A percentile compares a stretch with the other conserved stretches of the same genome.
Evolutionary conservation across 2,113 vertebrate species (phyloP).

Genomic region (Grus americana): DNA sequence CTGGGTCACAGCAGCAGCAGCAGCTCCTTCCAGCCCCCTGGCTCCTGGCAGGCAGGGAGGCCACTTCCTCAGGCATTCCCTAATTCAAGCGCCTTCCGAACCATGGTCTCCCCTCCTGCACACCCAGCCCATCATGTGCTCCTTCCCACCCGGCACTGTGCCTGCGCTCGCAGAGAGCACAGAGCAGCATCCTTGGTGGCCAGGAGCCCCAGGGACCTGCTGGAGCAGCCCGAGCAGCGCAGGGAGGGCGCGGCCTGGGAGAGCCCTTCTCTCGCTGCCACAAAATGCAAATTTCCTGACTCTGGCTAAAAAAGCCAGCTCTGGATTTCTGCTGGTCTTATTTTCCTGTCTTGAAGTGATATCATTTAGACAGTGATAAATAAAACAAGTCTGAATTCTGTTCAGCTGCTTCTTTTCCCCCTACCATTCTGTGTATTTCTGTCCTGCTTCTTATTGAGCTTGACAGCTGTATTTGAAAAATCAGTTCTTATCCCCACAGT

Average conservation of each 20-base stretch:
- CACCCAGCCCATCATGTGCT: background rate
- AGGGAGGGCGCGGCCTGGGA: background rate
- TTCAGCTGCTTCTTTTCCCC: background rate
- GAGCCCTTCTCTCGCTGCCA: background rate
- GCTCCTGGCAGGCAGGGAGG: background rate
- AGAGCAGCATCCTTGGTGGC: background rate
- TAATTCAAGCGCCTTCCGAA: background rate
- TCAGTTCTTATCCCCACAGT: background rate
- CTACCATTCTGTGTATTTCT: background rate
- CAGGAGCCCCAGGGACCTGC: background rate
- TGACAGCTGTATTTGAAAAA: background rate
- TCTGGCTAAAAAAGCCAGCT: background rate
- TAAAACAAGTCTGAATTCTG: background rate
- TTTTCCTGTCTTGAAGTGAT: background rate
- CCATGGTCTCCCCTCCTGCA: rapidly evolving
- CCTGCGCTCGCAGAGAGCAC: rapidly evolving
- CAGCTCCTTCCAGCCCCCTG: background rate
- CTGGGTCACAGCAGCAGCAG: background rate
- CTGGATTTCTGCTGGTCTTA: background rate
- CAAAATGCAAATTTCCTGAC: background rate
- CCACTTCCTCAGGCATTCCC: background rate
- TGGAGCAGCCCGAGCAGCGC: background rate
- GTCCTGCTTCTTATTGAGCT: background rate
- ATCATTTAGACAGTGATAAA: background rate
- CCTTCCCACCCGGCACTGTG: background rate